Base-by-base conservation (phyloP, 92 coral and sea anemone genomes). In the Palythoa grandiflora region DNA sequence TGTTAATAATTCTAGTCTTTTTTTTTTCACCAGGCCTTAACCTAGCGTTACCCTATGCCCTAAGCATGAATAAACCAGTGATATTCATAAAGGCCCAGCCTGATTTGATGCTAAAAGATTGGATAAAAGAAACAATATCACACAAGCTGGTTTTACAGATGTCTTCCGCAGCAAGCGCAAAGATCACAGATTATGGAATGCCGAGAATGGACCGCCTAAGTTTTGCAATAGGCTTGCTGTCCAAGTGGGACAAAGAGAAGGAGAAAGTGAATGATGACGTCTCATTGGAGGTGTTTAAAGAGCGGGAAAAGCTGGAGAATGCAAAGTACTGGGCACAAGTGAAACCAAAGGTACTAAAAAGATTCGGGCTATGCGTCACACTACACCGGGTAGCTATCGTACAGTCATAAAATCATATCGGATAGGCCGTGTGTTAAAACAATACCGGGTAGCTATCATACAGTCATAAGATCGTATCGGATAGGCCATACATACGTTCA, bases 11-110 rank as follows among this genome's bases (percentile, higher is more conserved):
- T 8, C 50, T 44, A 44, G 50, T 44, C 50, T 44, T 44, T 59
- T 59, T 5, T 8, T 10, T 12, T 2, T 9, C 13, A 65, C 75
- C 75, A 16, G 59, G 47, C 7, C 50, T 4, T 44, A 81, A 81
- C 19, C 63, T 81, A 40, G 86, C 86, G n/a, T 35, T 81, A 21
- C 86, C 86, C 12, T 81, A 81, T 13, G 86, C 86, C 16, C 59
- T 81, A 4, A 81, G 86, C 75, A 81, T 60, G 66, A 81, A 66
- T 63, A 81, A 81, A 66, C 86, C 86, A 8, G 60, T 81, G 40
- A 81, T 81, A 66, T 81, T 81, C 59, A 48, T 81, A 61, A 81
- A 81, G 44, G 86, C 86, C 6, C 86, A 81, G 75, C 86, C 86
- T 6, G 86, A 81, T 68, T 81, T 81, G 19, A 14, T 81, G 60